Percentiles rank a stretch among this genome's conserved stretches.
Evolutionary conservation across 1,140 invertebrate genomes (phyloP).

Genomic region (Probaryconus sp.): DNA sequence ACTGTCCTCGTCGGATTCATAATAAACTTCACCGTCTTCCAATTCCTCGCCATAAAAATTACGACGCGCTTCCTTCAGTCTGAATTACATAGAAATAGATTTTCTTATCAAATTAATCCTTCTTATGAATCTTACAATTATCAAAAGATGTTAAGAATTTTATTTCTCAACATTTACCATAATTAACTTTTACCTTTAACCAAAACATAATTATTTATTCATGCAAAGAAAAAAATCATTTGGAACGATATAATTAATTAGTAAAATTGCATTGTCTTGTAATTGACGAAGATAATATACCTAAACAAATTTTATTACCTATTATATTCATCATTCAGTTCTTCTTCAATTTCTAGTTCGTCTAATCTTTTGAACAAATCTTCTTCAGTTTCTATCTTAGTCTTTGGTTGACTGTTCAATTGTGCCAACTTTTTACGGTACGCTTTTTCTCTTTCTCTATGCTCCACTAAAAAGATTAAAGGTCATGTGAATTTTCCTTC

Average conservation of each 20-base stretch:
- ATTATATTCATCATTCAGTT: slow-evolving; percentile 76
- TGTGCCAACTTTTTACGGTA: slow-evolving; percentile 75
- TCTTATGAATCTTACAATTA: background rate
- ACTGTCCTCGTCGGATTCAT: slow-evolving; percentile 38
- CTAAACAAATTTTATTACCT: slow-evolving; percentile 65
- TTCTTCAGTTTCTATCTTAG: slow-evolving; percentile 71
- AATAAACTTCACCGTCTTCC: slow-evolving; percentile 42
- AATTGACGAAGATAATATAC: too few relatives aligned
- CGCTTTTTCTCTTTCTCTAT: slow-evolving; percentile 77
- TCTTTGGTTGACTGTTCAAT: slow-evolving; percentile 66
- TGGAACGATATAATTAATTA: background rate
- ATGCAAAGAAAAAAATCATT: too few relatives aligned
- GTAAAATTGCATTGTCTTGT: slow-evolving; percentile 20
- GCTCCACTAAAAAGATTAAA: slow-evolving; percentile 71
- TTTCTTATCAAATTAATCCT: slow-evolving; percentile 12
- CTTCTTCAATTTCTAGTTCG: slow-evolving; percentile 79
- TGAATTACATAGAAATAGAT: slow-evolving; percentile 29
- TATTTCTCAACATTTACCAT: too few relatives aligned
- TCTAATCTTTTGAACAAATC: slow-evolving; percentile 78
- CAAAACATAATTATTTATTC: too few relatives aligned
- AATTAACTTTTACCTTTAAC: too few relatives aligned
- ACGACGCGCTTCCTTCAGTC: slow-evolving; percentile 32
- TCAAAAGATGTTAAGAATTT: too few relatives aligned
- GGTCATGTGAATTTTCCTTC: slow-evolving; percentile 2
- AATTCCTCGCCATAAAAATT: slow-evolving; percentile 52